A percentile compares a stretch with the other conserved stretches of the same genome.
phyloP scores from a whole-genome alignment of 2,113 vertebrate genomes.

The Limanda limanda region DNA sequence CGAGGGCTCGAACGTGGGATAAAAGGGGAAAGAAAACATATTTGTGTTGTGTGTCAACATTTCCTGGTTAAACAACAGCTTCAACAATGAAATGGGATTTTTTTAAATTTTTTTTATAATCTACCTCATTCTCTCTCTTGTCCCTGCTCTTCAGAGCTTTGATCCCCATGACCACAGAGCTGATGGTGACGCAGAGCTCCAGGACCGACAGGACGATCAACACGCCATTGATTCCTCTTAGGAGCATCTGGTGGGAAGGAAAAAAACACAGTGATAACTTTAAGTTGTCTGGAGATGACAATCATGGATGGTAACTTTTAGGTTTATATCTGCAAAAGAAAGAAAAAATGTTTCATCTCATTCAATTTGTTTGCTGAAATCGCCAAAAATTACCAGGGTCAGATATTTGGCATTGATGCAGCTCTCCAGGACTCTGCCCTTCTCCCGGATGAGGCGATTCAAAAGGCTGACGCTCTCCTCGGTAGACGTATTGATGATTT shows the following conservation, averaged over 20 bases:
- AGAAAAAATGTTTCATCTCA: too few relatives aligned
- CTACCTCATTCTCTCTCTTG: conserved; percentile 43
- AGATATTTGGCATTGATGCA: background rate
- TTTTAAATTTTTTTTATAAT: background rate
- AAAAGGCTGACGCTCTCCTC: too few relatives aligned
- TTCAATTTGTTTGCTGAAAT: too few relatives aligned
- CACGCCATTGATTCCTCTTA: conserved; percentile 29
- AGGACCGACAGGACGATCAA: conserved; percentile 63
- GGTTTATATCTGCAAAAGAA: too few relatives aligned
- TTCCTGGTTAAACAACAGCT: background rate
- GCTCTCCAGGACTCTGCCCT: background rate
- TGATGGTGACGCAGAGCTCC: conserved; percentile 70
- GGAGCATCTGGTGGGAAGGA: conserved; percentile 26
- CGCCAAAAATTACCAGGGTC: background rate
- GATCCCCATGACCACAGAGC: conserved; percentile 59
- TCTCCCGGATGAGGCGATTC: fast-evolving
- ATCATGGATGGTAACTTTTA: too few relatives aligned
- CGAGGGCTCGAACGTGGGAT: too few relatives aligned
- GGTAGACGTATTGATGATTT: background rate
- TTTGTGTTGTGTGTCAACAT: too few relatives aligned
- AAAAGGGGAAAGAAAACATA: too few relatives aligned
- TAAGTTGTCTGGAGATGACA: too few relatives aligned
- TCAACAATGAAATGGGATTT: background rate
- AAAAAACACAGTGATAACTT: too few relatives aligned
- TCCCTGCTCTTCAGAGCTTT: conserved; percentile 53